Evolutionary conservation across 2,888 invertebrate genomes (phyloP).

Genomic region (Lamellibrachia columna): DNA sequence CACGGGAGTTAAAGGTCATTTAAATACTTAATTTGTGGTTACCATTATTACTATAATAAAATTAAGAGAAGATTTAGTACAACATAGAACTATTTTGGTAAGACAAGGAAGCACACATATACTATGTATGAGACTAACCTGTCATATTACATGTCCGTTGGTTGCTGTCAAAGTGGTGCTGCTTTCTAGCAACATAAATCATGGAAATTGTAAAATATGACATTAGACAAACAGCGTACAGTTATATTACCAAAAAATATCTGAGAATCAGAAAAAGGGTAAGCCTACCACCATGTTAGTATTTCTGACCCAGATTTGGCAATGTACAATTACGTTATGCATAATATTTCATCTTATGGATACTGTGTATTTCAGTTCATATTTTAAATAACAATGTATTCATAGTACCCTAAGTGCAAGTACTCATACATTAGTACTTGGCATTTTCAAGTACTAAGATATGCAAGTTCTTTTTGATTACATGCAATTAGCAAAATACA

Average conservation of each 20-base stretch:
- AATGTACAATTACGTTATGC: neutral
- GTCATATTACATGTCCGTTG: conserved; percentile 89
- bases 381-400: too few relatives aligned
- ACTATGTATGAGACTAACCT: conserved; percentile 45
- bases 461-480: too few relatives aligned
- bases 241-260: neutral
- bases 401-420: too few relatives aligned
- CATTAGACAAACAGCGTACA: neutral
- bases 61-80: neutral
- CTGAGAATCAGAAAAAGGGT: too few relatives aligned
- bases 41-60: neutral
- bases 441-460: too few relatives aligned
- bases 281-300: too few relatives aligned
- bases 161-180: conserved; percentile 90
- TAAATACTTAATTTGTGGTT: neutral
- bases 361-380: too few relatives aligned
- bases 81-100: neutral
- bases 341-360: neutral
- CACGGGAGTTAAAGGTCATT: neutral
- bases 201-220: neutral
- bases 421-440: too few relatives aligned
- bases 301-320: too few relatives aligned
- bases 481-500: too few relatives aligned
- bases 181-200: conserved; percentile 68
- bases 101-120: neutral